These are phyloP conservation scores for Burhinus oedicnemus DNA, from an alignment of 2,113 vertebrate species.

Conservation along the genomic window DNA sequence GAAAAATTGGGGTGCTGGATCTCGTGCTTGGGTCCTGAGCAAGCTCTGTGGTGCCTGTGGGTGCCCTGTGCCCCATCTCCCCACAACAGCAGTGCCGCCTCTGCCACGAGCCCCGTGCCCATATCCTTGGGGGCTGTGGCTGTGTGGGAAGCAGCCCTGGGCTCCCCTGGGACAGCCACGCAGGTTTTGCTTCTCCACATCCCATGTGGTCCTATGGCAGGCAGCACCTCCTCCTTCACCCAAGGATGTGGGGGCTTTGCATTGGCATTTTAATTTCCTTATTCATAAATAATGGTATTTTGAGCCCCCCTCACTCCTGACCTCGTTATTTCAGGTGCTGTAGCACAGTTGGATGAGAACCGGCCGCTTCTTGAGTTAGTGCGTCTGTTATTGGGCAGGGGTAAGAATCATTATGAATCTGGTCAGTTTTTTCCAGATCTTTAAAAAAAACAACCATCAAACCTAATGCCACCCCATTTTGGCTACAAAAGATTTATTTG, in stretches of 20 bases:
- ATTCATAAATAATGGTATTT: background rate
- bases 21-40: no score
- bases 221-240: background rate
- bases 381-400: background rate
- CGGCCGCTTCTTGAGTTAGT: background rate
- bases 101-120: no score
- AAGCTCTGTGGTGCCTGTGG: no score
- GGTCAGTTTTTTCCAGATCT: background rate
- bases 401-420: background rate
- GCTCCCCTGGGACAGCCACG: fast-evolving
- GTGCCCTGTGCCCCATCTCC: no score
- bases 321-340: fast-evolving
- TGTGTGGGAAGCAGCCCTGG: fast-evolving
- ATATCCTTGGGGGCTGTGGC: fast-evolving
- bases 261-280: background rate
- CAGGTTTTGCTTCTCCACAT: fast-evolving
- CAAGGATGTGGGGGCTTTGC: fast-evolving
- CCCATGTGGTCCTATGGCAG: fast-evolving
- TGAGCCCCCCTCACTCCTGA: background rate
- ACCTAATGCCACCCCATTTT: background rate
- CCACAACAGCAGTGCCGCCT: no score
- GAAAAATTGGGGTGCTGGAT: background rate
- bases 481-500: background rate
- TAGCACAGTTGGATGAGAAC: background rate
- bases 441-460: background rate